Conservation (phyloP, 2,797 vertebrate genomes). For the Gallirallus australis region DNA sequence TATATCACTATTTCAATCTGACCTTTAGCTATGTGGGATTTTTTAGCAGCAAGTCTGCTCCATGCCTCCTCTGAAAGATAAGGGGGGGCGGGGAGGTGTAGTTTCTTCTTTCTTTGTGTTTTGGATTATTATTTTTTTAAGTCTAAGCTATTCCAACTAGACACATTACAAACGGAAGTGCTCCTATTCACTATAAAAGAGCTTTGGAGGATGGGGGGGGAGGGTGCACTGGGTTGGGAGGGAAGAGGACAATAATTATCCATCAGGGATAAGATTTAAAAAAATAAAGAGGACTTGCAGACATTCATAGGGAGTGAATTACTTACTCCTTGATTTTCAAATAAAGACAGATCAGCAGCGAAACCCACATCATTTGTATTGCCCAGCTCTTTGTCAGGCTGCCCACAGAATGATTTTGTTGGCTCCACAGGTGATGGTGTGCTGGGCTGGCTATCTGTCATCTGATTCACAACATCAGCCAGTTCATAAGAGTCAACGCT, state of each 20-base stretch:
- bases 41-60: neutral
- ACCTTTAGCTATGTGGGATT: neutral
- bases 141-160: neutral
- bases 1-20: neutral
- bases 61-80: neutral
- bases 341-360: conserved; percentile 85
- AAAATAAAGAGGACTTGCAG: neutral
- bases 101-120: neutral
- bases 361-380: conserved; percentile 75
- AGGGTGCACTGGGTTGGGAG: no score
- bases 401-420: conserved; percentile 85
- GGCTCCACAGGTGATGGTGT: conserved; percentile 92
- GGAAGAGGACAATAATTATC: neutral
- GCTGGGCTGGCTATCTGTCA: conserved; percentile 90
- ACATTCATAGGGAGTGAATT: neutral
- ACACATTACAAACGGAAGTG: neutral
- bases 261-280: neutral
- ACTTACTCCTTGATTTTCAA: conserved; percentile 89
- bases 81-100: rapidly evolving
- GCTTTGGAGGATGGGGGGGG: neutral
- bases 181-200: neutral
- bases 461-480: conserved; percentile 85
- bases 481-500: conserved; percentile 86
- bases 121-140: neutral
- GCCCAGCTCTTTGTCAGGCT: conserved; percentile 79